Evolutionary conservation across 2,113 vertebrate genomes (phyloP).

Genomic region (Falcunculus frontatus): DNA sequence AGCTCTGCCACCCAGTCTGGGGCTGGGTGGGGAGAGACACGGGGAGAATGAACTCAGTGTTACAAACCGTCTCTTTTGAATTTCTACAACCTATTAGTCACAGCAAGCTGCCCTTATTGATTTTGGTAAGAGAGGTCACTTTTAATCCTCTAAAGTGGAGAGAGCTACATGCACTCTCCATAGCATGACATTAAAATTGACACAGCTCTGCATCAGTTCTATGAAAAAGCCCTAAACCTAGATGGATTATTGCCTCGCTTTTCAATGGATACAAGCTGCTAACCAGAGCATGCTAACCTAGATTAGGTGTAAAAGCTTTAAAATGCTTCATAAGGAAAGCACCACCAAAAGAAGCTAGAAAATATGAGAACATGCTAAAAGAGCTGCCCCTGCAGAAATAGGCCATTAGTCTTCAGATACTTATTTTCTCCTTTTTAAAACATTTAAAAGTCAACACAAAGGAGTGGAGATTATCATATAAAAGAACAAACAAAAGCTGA

Average conservation of each 20-base stretch:
- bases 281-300: not conserved
- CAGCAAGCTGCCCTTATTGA: conserved; percentile 54
- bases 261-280: conserved; percentile 35
- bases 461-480: conserved; percentile 70
- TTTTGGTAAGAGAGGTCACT: conserved; percentile 48
- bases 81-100: conserved; percentile 59
- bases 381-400: conserved; percentile 43
- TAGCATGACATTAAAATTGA: conserved; percentile 60
- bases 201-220: conserved; percentile 31
- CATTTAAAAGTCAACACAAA: conserved; percentile 53
- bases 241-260: conserved; percentile 45
- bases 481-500: conserved; percentile 70
- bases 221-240: conserved; percentile 45
- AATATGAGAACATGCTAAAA: conserved; percentile 38
- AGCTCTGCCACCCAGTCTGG: not conserved
- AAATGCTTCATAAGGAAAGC: conserved; percentile 50
- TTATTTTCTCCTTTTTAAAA: conserved; percentile 52
- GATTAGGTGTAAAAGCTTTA: conserved; percentile 52
- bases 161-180: conserved; percentile 25
- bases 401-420: conserved; percentile 25
- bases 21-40: not conserved
- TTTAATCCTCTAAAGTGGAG: conserved; percentile 66
- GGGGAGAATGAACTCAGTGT: conserved; percentile 24
- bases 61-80: conserved; percentile 34
- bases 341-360: conserved; percentile 42